Evolutionary conservation across 2,888 invertebrate species (phyloP), one percentile per base, ranked within the genome.

Genomic region (Anaspis maculata): DNA sequence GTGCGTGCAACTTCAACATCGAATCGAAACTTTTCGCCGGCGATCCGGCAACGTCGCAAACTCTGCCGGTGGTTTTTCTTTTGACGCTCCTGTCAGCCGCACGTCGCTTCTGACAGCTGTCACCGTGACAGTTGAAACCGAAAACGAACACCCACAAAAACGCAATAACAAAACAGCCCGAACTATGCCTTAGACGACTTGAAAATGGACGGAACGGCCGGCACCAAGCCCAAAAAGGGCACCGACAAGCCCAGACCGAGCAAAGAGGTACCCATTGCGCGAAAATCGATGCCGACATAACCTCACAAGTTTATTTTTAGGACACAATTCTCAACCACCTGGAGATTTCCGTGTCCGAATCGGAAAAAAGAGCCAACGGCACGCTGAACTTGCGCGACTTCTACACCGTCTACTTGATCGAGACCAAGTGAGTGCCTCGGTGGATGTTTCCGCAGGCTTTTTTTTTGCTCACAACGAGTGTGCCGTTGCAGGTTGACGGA

Each of bases 321-420:
- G 77, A 79, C 55, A 74, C 73, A 19, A 62, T 83, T 38, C 60
- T 82, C 37, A 76, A 78, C 63, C 80, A 81, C 56, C 74, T 81
- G 56, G 83, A 82, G 65, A 81, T 84, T 54, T 72, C 77, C 37
- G 80, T 84, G 39, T 75, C 80, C 26, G 83, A 84, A 56, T 81
- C 83, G 3, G 84, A 84, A 58, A 83, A 83, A 59, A 70, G 83
- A 37, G 79, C 79, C 26, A 83, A 82, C 61, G 78, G 81, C 24
- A 76, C 83, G 6, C 63, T 84, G 28, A 83, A 83, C 62, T 71
- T 83, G 32, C 69, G 81, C 52, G 84, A 84, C 59, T 82, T 78
- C 67, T 83, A 79, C 59, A 83, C 82, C 0, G 83, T 83, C 22
- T 84, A 84, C 66, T 71, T 83, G 58, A 77, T 84, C 54, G 83